Evolutionary conservation across 2,888 invertebrate species (phyloP), one percentile per base, ranked within the genome.

Genomic region (Drosophila pegasa): DNA sequence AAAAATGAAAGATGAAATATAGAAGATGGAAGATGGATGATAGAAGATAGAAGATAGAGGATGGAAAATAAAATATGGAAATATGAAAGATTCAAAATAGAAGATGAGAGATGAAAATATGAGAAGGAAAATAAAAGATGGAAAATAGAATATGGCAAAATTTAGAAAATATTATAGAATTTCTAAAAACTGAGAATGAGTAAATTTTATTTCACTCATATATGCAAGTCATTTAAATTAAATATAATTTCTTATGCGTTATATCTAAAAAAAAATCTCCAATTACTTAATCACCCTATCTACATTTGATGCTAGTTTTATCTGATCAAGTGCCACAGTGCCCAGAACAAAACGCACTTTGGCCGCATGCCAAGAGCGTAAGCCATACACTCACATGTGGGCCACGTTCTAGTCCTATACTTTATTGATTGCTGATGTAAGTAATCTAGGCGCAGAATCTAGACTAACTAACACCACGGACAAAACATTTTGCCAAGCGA

Each of bases 351-450:
- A 71, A 82, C 88, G 88, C 82, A 88, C 69, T 72, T 66, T 83
- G 83, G 83, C 71, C 22, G 29, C 55, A 52, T 52, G 83, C 83
- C 83, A 83, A 72, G 18, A 50, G n/a, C 29, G 12, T 48, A 56
- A 56, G 35, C 27, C 43, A 12, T 27, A 50, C 50, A 33, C 57
- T 27, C 25, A 63, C 52, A 64, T 41, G 29, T 22, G 14, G 16
- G 14, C 63, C 8, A 20, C 60, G 43, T 60, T 52, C 43, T 16
- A 16, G 63, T 67, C 50, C 75, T 69, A 71, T 71, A 80, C 62
- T 80, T 79, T 88, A 85, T 85, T 81, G 85, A 88, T 85, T 88
- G 79, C 71, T 71, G 83, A 72, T 86, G 80, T 73, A 59, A 72
- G 69, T 69, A 72, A 84, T 84, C 88, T 72, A 31, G 52, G 62